Evolutionary conservation across 2,113 vertebrate species (phyloP).

Genomic region (Psilopogon haemacephalus): DNA sequence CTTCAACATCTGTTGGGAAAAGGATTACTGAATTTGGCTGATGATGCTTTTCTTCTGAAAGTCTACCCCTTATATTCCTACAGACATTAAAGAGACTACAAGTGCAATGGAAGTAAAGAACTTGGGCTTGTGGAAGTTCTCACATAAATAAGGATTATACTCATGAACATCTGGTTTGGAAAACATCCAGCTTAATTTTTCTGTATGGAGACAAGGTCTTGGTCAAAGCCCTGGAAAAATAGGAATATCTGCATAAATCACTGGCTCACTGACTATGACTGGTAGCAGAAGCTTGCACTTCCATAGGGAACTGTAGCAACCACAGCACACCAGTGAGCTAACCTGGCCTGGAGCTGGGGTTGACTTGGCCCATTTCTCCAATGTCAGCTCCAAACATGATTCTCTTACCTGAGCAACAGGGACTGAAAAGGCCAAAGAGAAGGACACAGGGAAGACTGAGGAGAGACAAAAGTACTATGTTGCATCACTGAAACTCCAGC

Average conservation of each 20-base stretch:
- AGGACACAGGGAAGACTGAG: neutral
- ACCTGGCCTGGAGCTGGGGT: neutral
- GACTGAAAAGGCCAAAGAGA: neutral
- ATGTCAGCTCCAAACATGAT: neutral
- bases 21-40: conserved; percentile 62
- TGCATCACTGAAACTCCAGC: neutral
- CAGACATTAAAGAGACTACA: conserved; percentile 48
- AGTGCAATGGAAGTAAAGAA: conserved; percentile 44
- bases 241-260: neutral
- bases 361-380: neutral
- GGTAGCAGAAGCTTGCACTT: neutral
- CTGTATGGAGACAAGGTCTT: conserved; percentile 32
- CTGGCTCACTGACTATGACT: rapidly evolving
- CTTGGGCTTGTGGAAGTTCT: conserved; percentile 14
- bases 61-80: conserved; percentile 45
- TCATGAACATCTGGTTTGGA: conserved; percentile 34
- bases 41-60: conserved; percentile 66
- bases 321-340: neutral
- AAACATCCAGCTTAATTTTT: conserved; percentile 43
- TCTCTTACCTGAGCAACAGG: neutral
- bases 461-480: too few species aligned
- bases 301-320: neutral
- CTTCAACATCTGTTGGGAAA: conserved; percentile 64
- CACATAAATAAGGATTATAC: conserved; percentile 55
- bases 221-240: conserved; percentile 46